Evolutionary conservation across 2,113 vertebrate species (phyloP).

Genomic region (Xenopus laevis): DNA sequence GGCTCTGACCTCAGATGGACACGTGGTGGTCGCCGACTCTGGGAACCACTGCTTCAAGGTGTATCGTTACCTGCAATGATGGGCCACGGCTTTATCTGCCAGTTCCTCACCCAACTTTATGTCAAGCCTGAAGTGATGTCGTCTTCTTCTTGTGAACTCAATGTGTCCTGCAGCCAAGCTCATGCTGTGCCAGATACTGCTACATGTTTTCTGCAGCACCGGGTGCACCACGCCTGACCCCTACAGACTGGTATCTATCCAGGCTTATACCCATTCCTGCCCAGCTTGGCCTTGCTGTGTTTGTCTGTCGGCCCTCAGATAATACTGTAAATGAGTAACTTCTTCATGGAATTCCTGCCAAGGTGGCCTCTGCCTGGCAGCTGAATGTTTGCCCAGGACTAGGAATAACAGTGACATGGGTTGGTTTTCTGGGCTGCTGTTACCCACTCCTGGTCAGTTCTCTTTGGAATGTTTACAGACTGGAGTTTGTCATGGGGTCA

Average conservation of each 20-base stretch:
- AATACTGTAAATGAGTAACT: no score
- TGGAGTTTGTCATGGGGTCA: neutral
- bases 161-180: conserved; percentile 4
- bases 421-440: neutral
- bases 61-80: conserved; percentile 93
- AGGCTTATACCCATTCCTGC: neutral
- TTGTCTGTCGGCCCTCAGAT: neutral
- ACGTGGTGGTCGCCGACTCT: conserved; percentile 91
- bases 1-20: conserved; percentile 91
- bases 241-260: neutral
- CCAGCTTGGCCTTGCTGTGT: neutral
- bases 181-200: conserved; percentile 6
- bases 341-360: neutral
- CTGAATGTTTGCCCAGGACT: conserved; percentile 5
- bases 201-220: neutral
- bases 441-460: neutral
- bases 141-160: neutral
- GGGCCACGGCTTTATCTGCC: neutral
- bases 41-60: conserved; percentile 98
- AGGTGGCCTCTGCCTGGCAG: neutral
- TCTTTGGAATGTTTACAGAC: neutral
- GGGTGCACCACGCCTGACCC: neutral
- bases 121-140: conserved; percentile 24
- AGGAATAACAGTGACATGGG: neutral
- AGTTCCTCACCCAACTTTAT: neutral